These are phyloP conservation scores for Danionella cerebrum DNA, from an alignment of 2,113 vertebrate genomes.

Conservation along the genomic window DNA sequence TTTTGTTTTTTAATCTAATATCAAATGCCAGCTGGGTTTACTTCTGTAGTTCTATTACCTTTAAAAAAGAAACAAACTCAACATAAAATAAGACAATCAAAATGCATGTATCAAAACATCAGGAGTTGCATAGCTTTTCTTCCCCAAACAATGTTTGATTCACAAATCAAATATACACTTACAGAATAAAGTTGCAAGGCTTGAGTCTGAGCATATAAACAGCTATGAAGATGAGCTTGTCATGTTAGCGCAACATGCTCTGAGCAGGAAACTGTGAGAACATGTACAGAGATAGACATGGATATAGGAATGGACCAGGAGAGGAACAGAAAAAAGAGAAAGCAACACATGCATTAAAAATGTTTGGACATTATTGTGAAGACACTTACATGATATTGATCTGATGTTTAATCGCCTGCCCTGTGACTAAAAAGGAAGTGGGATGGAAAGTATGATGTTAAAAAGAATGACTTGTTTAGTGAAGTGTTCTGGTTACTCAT, in stretches of 20 bases:
- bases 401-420: conserved; percentile 88
- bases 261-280: conserved; percentile 10
- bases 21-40: too few relatives aligned
- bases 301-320: background rate
- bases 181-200: conserved; percentile 22
- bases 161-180: conserved; percentile 45
- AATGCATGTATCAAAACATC: background rate
- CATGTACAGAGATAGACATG: conserved; percentile 2
- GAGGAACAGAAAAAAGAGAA: background rate
- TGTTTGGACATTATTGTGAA: conserved; percentile 50
- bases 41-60: too few relatives aligned
- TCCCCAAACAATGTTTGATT: background rate
- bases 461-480: conserved; percentile 60
- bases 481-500: conserved; percentile 20
- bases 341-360: conserved; percentile 31
- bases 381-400: conserved; percentile 96
- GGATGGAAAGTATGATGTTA: conserved; percentile 60
- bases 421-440: conserved; percentile 76
- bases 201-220: conserved; percentile 58
- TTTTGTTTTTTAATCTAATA: too few relatives aligned
- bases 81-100: background rate
- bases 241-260: conserved; percentile 56
- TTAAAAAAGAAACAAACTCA: too few relatives aligned
- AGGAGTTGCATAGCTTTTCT: background rate
- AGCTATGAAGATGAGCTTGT: conserved; percentile 51